phyloP scores from a whole-genome alignment of 2,888 invertebrate genomes.

The Cephus spinipes region DNA sequence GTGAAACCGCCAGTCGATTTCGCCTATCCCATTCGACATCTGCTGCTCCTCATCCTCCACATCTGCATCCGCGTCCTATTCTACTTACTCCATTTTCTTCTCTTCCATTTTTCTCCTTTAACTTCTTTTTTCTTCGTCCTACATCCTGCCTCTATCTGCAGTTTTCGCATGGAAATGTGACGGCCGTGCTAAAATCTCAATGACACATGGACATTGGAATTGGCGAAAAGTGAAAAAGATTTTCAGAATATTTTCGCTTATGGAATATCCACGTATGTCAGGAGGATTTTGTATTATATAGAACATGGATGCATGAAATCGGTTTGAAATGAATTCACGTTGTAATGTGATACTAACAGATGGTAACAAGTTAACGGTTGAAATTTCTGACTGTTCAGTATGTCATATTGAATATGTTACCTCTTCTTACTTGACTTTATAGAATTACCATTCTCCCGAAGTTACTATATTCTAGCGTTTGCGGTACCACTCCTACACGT shows the following conservation, averaged over 20 bases:
- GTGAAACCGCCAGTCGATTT: background rate
- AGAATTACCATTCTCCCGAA: background rate
- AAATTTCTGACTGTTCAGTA: background rate
- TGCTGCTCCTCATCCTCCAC: background rate
- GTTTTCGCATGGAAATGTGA: background rate
- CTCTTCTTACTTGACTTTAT: background rate
- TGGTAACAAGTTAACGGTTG: background rate
- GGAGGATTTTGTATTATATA: background rate
- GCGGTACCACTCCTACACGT: no score
- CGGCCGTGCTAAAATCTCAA: background rate
- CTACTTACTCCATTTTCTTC: background rate
- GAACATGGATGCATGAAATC: background rate
- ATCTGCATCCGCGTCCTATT: background rate
- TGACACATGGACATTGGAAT: background rate
- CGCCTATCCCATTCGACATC: background rate
- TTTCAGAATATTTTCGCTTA: background rate
- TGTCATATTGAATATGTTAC: background rate
- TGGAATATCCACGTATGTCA: background rate
- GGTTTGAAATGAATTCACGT: background rate
- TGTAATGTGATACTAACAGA: background rate
- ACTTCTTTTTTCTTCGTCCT: background rate
- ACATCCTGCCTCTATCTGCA: background rate
- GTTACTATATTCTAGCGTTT: background rate
- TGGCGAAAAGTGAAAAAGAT: background rate
- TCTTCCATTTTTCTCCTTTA: background rate